phyloP scores from a whole-genome alignment of 2,113 vertebrate genomes.

The Toxostoma redivivum region DNA sequence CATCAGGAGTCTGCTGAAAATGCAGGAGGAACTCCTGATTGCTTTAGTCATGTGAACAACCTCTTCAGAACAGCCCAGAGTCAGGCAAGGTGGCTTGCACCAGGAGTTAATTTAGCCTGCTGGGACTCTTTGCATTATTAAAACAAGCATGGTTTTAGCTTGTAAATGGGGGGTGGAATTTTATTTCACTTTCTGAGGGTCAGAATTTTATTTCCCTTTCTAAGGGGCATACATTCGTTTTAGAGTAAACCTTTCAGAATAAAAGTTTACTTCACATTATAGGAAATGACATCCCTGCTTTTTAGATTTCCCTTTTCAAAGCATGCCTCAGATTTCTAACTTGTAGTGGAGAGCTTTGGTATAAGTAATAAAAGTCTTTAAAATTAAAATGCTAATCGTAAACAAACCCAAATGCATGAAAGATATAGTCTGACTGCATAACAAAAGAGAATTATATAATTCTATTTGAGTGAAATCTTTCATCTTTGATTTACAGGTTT shows the following conservation, averaged over 20 bases:
- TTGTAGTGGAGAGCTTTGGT: slow-evolving; percentile 68
- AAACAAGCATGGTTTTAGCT: slow-evolving; percentile 21
- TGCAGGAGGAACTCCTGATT: slow-evolving; percentile 22
- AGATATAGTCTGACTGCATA: slow-evolving; percentile 73
- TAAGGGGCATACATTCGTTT: slow-evolving; percentile 43
- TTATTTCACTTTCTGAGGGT: slow-evolving; percentile 53
- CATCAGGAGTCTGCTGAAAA: slow-evolving; percentile 36
- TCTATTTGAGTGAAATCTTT: slow-evolving; percentile 85
- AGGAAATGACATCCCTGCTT: slow-evolving; percentile 65
- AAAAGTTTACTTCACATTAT: slow-evolving; percentile 66
- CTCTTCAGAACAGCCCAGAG: background rate
- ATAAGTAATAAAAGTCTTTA: slow-evolving; percentile 79
- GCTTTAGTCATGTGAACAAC: slow-evolving; percentile 16
- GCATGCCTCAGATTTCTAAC: slow-evolving; percentile 71
- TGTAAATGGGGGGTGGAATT: slow-evolving; percentile 52
- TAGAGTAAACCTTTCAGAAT: slow-evolving; percentile 59
- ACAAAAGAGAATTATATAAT: slow-evolving; percentile 84
- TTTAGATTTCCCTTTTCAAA: slow-evolving; percentile 74
- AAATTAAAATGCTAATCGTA: slow-evolving; percentile 81
- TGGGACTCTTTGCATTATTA: slow-evolving; percentile 1
- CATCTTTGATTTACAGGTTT: slow-evolving; percentile 85
- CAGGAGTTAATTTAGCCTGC: slow-evolving; percentile 38
- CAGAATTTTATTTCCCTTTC: slow-evolving; percentile 60
- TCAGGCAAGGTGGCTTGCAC: slow-evolving; percentile 37
- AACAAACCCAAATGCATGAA: slow-evolving; percentile 75